Conservation (phyloP, 2,888 invertebrate genomes). For the Cerceris ruficornis region DNA sequence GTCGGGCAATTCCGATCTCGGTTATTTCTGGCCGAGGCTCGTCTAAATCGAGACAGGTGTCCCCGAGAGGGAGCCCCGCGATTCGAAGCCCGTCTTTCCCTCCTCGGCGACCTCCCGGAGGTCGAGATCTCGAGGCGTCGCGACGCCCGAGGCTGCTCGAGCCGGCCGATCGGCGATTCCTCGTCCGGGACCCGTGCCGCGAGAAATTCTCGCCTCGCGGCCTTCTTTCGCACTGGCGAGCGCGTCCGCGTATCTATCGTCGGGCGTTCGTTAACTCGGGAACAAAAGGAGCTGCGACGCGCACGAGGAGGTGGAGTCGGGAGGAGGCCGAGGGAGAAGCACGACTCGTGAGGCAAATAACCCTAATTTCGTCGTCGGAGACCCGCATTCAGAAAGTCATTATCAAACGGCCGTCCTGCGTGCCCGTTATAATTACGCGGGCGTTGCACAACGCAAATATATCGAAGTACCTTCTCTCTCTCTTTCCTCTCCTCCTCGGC, state of each 20-base stretch:
- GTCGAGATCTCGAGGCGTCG: neutral
- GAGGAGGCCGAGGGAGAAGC: constrained; percentile 31
- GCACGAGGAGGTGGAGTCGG: constrained; percentile 24
- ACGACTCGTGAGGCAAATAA: constrained; percentile 72
- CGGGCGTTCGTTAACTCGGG: constrained; percentile 14
- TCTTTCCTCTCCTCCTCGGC: neutral
- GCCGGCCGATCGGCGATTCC: neutral
- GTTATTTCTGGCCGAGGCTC: too few species aligned
- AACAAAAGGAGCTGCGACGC: constrained; percentile 46
- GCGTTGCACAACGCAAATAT: constrained; percentile 56
- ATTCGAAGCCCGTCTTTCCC: neutral
- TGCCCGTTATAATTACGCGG: constrained; percentile 74
- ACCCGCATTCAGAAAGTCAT: constrained; percentile 77
- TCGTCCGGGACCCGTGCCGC: neutral
- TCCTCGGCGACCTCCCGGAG: too few species aligned
- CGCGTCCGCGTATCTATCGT: neutral
- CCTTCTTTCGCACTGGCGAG: neutral
- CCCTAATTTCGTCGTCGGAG: constrained; percentile 77
- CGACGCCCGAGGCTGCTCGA: neutral
- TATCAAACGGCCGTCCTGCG: constrained; percentile 72
- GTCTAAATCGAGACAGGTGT: too few species aligned
- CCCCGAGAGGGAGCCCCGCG: too few species aligned
- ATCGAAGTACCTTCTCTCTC: constrained; percentile 14
- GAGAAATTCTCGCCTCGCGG: constrained; percentile 5
- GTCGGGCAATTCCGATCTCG: too few species aligned